Base-by-base conservation (phyloP, 2,113 vertebrate genomes). In the Gorsachius goisagi region DNA sequence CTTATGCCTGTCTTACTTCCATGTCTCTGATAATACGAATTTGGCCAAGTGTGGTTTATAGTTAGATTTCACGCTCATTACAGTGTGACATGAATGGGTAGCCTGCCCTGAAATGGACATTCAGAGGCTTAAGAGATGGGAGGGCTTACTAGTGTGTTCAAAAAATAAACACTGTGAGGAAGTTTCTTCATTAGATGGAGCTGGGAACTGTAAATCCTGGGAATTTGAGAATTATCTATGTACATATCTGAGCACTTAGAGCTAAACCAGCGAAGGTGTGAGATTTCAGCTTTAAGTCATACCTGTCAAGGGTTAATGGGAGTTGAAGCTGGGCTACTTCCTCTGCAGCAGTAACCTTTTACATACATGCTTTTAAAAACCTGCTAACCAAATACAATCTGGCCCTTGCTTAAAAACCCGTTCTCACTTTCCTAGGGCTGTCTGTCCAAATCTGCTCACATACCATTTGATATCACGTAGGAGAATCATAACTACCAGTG, bases 231-330 rank as follows among this genome's bases (percentile, higher is more conserved):
- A 90, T 91, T 96, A 90, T 93, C 96, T 95, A 27, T 49, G 74
- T 91, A 88, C 81, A n/a, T 93, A 91, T 93, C 83, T 78, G 76
- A 96, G 90, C 84, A 94, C 92, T 94, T 88, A 95, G 15, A 91
- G 71, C 84, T 95, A 93, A 89, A 93, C 39, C 77, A 58, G 71
- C 45, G 71, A 95, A 89, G 93, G 95, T 97, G 95, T 97, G 97
- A 95, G 81, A 85, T 97, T 97, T 95, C 97, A 95, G 91, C 91
- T 88, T 80, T 85, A 94, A 92, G 84, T 95, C 84, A 62, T 95
- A 97, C 96, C 94, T 97, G 95, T 93, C 95, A 97, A 80, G 96
- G 97, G 96, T 97, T 97, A 97, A 96, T 97, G 94, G 86, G 89
- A 85, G 50, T 68, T 69, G 91, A 71, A 92, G 84, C 84, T 59